A percentile compares a stretch with the other conserved stretches of the same genome.
Evolutionary conservation across 2,113 vertebrate genomes (phyloP).

Genomic region (Desmodus rotundus): DNA sequence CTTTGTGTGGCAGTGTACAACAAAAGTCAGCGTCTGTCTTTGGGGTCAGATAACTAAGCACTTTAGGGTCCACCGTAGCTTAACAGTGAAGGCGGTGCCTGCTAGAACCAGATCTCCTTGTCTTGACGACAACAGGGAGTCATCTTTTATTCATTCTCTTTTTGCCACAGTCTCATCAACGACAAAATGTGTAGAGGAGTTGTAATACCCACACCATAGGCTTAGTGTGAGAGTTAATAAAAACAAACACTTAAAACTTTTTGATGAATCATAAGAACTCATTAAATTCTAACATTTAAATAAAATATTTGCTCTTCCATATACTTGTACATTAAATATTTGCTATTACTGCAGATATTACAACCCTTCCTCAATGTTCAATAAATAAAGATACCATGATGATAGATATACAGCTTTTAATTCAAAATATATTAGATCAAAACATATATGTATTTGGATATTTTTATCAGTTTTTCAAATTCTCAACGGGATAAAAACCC

Average conservation of each 20-base stretch:
- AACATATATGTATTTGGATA: not conserved
- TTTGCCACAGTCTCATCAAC: not conserved
- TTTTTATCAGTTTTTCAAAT: not conserved
- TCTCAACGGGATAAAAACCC: not conserved
- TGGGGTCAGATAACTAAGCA: not conserved
- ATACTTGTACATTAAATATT: not conserved
- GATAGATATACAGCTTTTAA: not conserved
- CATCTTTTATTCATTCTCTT: not conserved
- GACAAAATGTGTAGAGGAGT: not conserved
- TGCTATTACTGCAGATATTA: not conserved
- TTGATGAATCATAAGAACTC: not conserved
- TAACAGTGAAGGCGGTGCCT: rapidly evolving
- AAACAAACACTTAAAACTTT: not conserved
- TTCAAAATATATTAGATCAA: not conserved
- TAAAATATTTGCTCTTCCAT: not conserved
- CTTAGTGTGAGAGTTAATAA: not conserved
- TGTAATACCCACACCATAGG: not conserved
- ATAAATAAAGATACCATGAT: not conserved
- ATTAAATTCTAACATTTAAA: not conserved
- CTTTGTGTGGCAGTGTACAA: not conserved
- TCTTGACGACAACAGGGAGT: not conserved
- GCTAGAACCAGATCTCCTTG: not conserved
- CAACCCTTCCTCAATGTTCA: not conserved
- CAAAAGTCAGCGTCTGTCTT: not conserved
- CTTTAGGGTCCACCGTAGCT: not conserved